Percentiles rank a stretch among this genome's conserved stretches.
phyloP scores from a whole-genome alignment of 2,113 vertebrate species.

The Varanus salvator region DNA sequence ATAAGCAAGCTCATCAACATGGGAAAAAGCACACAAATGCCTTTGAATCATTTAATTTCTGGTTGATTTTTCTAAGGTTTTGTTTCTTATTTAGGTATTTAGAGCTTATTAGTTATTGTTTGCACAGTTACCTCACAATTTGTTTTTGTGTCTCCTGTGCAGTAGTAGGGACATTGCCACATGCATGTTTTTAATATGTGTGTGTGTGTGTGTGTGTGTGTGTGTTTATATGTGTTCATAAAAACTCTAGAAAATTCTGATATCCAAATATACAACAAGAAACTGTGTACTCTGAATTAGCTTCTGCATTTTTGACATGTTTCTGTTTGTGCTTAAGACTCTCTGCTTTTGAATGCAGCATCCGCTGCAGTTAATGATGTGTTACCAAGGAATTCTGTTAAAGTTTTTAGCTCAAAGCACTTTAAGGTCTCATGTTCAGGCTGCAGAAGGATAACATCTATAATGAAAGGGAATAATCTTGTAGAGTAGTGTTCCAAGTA shows the following conservation, averaged over 20 bases:
- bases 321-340: conserved; percentile 7
- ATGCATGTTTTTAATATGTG: too few species aligned
- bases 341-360: background rate
- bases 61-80: background rate
- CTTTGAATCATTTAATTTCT: background rate
- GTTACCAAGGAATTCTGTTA: conserved; percentile 10
- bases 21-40: background rate
- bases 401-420: background rate
- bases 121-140: background rate
- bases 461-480: conserved; percentile 5
- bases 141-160: background rate
- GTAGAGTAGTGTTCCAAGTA: background rate
- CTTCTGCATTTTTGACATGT: background rate
- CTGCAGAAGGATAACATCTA: conserved; percentile 17
- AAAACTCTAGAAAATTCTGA: background rate
- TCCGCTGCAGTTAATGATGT: background rate
- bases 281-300: background rate
- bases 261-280: background rate
- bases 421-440: conserved; percentile 22
- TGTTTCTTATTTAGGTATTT: background rate
- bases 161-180: background rate
- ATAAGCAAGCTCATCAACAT: background rate
- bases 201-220: too few species aligned
- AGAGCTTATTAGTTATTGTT: background rate
- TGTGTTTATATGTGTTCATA: too few species aligned